These are phyloP conservation scores for Okamejei kenojei DNA, from an alignment of 2,797 vertebrate genomes.

Conservation along the genomic window DNA sequence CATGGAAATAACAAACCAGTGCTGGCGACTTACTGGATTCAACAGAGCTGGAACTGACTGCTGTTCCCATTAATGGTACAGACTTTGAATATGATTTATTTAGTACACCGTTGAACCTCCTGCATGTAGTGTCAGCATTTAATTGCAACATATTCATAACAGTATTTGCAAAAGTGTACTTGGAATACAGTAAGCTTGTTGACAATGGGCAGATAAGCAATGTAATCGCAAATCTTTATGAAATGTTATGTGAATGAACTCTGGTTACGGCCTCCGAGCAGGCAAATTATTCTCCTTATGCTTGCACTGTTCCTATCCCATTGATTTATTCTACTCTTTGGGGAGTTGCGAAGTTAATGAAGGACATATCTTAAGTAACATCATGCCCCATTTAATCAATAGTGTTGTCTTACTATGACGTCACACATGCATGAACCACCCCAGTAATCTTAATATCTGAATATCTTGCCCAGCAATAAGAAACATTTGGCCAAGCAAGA, in stretches of 20 bases:
- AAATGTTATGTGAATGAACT: neutral
- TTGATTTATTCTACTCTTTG: neutral
- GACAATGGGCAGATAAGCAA: neutral
- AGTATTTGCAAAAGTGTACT: neutral
- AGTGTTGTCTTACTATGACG: neutral
- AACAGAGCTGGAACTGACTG: neutral
- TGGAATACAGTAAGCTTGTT: neutral
- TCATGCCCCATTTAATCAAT: neutral
- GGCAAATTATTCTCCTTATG: neutral
- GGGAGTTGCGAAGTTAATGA: neutral
- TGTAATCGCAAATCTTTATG: neutral
- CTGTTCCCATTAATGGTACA: neutral
- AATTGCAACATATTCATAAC: neutral
- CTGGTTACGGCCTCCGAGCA: no score
- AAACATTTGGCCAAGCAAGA: no score
- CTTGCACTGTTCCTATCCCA: neutral
- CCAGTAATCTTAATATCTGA: no score
- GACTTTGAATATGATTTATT: no score
- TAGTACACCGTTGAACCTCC: neutral
- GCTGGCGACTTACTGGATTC: neutral
- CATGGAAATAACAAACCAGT: neutral
- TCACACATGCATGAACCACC: neutral
- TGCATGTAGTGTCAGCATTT: neutral
- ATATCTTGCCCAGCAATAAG: no score
- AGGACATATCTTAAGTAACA: neutral